Evolutionary conservation across 2,888 invertebrate species (phyloP).

Genomic region (Lycocerus yunnanus): DNA sequence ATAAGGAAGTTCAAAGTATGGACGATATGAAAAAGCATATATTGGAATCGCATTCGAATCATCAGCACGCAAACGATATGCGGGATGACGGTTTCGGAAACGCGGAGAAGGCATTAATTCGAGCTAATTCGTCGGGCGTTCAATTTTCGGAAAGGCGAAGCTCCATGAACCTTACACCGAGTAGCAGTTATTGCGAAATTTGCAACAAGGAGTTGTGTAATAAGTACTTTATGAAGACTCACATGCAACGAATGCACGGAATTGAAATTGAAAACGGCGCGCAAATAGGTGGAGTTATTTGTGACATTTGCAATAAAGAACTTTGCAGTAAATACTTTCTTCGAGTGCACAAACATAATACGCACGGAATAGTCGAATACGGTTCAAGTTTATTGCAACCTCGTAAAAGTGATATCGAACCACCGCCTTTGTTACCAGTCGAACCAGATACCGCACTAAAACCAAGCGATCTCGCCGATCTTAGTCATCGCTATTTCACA

Average conservation of each 20-base stretch:
- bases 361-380: slow-evolving; percentile 93
- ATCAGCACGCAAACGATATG: slow-evolving; percentile 36
- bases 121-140: slow-evolving; percentile 38
- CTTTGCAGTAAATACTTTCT: slow-evolving; percentile 97
- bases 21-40: slow-evolving; percentile 72
- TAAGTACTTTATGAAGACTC: slow-evolving; percentile 99
- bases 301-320: slow-evolving; percentile 98
- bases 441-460: slow-evolving; percentile 58
- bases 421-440: slow-evolving; percentile 44
- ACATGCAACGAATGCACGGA: slow-evolving; percentile 98
- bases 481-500: slow-evolving; percentile 67
- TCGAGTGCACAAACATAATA: slow-evolving; percentile 96
- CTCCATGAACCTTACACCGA: slow-evolving; percentile 67
- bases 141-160: slow-evolving; percentile 60
- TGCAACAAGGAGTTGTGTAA: slow-evolving; percentile 99
- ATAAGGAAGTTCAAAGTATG: slow-evolving; percentile 59
- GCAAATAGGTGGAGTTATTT: slow-evolving; percentile 90
- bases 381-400: slow-evolving; percentile 58
- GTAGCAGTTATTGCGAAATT: slow-evolving; percentile 93
- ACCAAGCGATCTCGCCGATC: slow-evolving; percentile 61
- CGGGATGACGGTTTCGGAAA: slow-evolving; percentile 49
- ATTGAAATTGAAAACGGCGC: slow-evolving; percentile 92
- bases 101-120: slow-evolving; percentile 56
- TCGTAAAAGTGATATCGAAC: slow-evolving; percentile 54
- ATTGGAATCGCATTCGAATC: slow-evolving; percentile 65